Evolutionary conservation across 1,140 invertebrate species (phyloP).

Genomic region (Cephus cinctus): DNA sequence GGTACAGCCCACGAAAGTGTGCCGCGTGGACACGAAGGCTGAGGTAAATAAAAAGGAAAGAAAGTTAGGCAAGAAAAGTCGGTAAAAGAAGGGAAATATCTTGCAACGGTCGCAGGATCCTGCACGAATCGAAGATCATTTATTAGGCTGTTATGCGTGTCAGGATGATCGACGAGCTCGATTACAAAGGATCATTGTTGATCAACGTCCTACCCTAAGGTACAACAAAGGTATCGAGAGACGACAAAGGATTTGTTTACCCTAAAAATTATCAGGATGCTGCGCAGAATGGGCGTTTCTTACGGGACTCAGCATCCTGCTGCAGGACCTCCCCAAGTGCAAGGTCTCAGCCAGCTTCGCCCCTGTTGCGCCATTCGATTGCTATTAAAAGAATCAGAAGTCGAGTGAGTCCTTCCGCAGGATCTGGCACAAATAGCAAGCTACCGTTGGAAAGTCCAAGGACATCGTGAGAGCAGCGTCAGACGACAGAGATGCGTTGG

Average conservation of each 20-base stretch:
- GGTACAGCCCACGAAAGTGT: not conserved
- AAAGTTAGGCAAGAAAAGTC: not conserved
- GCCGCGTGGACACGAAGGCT: not conserved
- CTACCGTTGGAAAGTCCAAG: too few relatives aligned
- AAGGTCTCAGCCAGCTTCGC: too few relatives aligned
- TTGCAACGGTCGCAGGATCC: not conserved
- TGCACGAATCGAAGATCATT: not conserved
- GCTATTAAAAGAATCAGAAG: too few relatives aligned
- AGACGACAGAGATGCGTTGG: too few relatives aligned
- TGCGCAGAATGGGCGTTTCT: not conserved
- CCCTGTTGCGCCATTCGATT: too few relatives aligned
- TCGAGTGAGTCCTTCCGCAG: too few relatives aligned
- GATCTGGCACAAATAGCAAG: too few relatives aligned
- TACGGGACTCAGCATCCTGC: too few relatives aligned
- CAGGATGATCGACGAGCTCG: slow-evolving; percentile 3
- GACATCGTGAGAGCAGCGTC: too few relatives aligned
- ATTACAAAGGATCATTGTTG: slow-evolving; percentile 6
- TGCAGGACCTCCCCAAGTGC: too few relatives aligned
- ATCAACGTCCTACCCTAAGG: not conserved
- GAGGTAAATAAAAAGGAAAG: not conserved
- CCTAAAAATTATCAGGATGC: slow-evolving; percentile 27
- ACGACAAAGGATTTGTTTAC: slow-evolving; percentile 20
- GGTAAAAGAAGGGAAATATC: not conserved
- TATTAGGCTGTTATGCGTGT: not conserved
- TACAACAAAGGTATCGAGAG: not conserved